Evolutionary conservation across 2,888 invertebrate genomes (phyloP).

Genomic region (Rosalia funebris): DNA sequence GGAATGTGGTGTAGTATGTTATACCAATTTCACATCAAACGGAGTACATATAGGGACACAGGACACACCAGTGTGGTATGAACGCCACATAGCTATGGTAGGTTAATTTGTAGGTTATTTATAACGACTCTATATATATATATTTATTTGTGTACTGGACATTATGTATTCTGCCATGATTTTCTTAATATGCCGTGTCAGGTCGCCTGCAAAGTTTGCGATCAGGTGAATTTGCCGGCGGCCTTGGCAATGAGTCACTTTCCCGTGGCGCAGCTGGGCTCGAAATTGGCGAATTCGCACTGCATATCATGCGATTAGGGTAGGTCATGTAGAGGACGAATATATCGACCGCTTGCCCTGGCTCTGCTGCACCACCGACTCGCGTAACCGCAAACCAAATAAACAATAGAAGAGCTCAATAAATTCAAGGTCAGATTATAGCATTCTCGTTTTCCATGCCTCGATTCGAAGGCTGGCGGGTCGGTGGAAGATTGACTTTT

Average conservation of each 20-base stretch:
- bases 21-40: too few relatives aligned
- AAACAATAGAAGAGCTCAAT: conserved; percentile 37
- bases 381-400: conserved; percentile 33
- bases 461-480: background rate
- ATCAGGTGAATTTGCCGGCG: conserved; percentile 12
- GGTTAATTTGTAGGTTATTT: too few relatives aligned
- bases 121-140: too few relatives aligned
- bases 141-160: too few relatives aligned
- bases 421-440: conserved; percentile 40
- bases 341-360: conserved; percentile 31
- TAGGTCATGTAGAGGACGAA: conserved; percentile 49
- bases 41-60: too few relatives aligned
- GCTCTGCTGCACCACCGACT: conserved; percentile 1
- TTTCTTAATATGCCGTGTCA: too few relatives aligned
- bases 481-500: too few relatives aligned
- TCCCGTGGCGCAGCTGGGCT: conserved; percentile 4
- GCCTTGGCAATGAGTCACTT: conserved; percentile 21
- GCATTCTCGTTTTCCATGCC: conserved; percentile 9
- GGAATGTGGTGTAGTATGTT: too few relatives aligned
- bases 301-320: conserved; percentile 37
- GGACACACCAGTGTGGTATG: too few relatives aligned
- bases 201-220: too few relatives aligned
- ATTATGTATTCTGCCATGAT: too few relatives aligned
- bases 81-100: too few relatives aligned
- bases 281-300: conserved; percentile 14